Percentiles rank a stretch among this genome's conserved stretches.
phyloP scores from a whole-genome alignment of 2,113 vertebrate species.

The Meriones unguiculatus region DNA sequence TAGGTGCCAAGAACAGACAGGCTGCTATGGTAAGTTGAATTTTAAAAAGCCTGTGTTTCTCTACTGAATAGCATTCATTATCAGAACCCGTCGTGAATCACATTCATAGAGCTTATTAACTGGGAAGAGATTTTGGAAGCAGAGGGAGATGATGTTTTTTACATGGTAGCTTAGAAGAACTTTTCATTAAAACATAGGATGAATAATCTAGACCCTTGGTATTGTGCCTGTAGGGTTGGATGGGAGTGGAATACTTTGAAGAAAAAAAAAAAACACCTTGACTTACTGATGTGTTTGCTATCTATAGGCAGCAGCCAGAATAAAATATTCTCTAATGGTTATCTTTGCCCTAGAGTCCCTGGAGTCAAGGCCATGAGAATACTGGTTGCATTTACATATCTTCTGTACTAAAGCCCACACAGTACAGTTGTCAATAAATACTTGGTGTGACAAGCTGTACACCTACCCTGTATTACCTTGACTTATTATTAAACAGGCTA shows the following conservation, averaged over 20 bases:
- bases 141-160: background rate
- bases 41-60: background rate
- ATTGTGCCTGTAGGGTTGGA: background rate
- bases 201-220: background rate
- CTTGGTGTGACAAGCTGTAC: conserved; percentile 8
- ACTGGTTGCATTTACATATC: background rate
- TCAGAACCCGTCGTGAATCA: conserved; percentile 16
- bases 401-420: background rate
- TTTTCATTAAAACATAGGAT: background rate
- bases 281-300: background rate
- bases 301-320: background rate
- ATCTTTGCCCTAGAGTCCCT: background rate
- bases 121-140: background rate
- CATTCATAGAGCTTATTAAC: background rate
- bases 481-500: conserved; percentile 29
- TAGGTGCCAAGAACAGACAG: background rate
- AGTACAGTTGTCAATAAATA: background rate
- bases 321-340: background rate
- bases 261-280: background rate
- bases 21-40: background rate
- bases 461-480: background rate
- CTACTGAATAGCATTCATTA: background rate
- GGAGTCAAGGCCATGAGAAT: background rate
- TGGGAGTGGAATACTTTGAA: background rate
- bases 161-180: background rate